phyloP scores from a whole-genome alignment of 2,113 vertebrate genomes.

The Rostratula benghalensis region DNA sequence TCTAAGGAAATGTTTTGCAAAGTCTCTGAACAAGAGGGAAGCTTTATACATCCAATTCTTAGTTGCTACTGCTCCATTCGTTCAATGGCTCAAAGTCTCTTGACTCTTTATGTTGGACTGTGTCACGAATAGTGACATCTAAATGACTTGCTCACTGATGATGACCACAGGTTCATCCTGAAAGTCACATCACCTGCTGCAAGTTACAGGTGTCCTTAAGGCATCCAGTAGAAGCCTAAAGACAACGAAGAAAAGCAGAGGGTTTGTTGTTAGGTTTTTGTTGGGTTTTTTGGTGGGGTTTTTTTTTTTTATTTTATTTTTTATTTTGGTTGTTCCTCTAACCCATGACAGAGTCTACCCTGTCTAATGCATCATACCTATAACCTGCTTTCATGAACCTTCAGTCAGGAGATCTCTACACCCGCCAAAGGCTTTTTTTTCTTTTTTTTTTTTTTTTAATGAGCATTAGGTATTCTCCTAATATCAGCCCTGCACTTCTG shows the following conservation, averaged over 20 bases:
- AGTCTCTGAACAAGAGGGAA: neutral
- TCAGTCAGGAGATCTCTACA: neutral
- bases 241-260: rapidly evolving
- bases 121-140: neutral
- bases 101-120: neutral
- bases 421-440: neutral
- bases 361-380: neutral
- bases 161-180: neutral
- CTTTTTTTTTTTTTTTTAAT: no score
- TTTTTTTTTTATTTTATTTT: neutral
- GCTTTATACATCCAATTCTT: neutral
- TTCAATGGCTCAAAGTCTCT: neutral
- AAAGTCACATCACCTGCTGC: neutral
- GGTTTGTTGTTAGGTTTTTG: no score
- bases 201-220: neutral
- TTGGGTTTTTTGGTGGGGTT: no score
- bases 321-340: neutral
- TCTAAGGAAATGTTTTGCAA: neutral
- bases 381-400: neutral
- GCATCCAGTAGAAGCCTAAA: neutral
- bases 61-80: neutral
- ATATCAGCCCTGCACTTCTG: neutral
- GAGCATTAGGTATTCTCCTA: neutral
- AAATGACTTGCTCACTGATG: neutral
- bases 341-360: neutral